Base-by-base conservation (phyloP, 2,113 vertebrate species). In the Phainopepla nitens region DNA sequence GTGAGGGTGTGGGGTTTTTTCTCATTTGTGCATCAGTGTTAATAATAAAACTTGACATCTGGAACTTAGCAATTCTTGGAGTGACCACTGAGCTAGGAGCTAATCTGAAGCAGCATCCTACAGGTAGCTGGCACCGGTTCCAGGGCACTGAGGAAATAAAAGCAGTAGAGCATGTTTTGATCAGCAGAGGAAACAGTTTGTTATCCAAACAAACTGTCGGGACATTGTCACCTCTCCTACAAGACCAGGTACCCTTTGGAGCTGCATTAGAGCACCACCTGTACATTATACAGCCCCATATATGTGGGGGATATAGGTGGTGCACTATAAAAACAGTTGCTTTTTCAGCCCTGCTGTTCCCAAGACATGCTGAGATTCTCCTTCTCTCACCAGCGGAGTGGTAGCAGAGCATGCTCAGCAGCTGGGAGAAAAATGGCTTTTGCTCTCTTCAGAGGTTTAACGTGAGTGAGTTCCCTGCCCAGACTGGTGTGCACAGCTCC, bases 171-270 rank as follows among this genome's bases (percentile, higher is more conserved):
- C 23, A 5, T 10, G 27, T 44, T 71, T 78, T 20, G 60, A 66
- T 57, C 66, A 86, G 88, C 75, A 53, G 60, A 72, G 42, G 29
- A 58, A 88, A 49, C 33, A 16, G 61, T 35, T 39, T 71, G n/a
- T 57, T 28, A 4, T 29, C 39, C 36, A 45, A 65, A 78, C 73
- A 6, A 1, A 20, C 8, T 10, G 1, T 0, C 0, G 3, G 62
- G 71, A 35, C 18, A 13, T 57, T 44, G 65, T 54, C 42, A 33
- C 21, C 31, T 15, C 60, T 53, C 42, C 33, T 14, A 17, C 29
- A 56, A 33, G 62, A 31, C 14, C 42, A 6, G 1, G 24, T 15
- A 13, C 8, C 1, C 24, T 28, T 35, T 41, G 7, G 51, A 51
- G 42, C 11, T 78, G 47, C 60, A 3, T 39, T 54, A 29, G 16